Evolutionary conservation across 2,888 invertebrate genomes (phyloP).

Genomic region (Taenaris catops): DNA sequence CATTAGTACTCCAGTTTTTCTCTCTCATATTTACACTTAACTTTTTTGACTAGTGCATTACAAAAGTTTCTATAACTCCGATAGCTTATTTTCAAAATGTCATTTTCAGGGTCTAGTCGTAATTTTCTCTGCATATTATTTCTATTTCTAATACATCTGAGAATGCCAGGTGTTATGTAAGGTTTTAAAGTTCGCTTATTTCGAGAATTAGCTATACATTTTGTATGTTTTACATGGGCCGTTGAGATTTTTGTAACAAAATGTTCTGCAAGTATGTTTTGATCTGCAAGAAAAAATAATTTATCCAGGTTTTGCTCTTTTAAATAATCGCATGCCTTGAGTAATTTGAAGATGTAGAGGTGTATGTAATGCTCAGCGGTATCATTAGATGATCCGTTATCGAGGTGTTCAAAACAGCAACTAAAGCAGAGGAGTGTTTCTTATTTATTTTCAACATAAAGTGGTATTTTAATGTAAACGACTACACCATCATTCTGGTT

Average conservation of each 20-base stretch:
- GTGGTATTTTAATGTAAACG: neutral
- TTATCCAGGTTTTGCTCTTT: neutral
- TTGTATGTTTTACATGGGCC: neutral
- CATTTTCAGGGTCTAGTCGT: neutral
- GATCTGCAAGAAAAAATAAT: neutral
- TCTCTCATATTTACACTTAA: slow-evolving; percentile 1
- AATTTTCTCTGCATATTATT: slow-evolving; percentile 1
- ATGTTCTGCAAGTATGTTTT: neutral
- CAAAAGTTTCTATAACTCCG: neutral
- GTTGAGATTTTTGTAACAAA: neutral
- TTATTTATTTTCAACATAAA: slow-evolving; percentile 3
- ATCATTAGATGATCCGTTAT: slow-evolving; percentile 4
- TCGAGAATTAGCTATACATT: neutral
- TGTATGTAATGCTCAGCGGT: neutral
- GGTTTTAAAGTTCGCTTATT: slow-evolving; percentile 4
- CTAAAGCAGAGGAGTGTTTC: neutral
- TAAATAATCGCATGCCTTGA: neutral
- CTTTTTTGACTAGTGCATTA: slow-evolving; percentile 1
- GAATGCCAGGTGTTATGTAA: slow-evolving; percentile 7
- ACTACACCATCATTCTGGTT: slow-evolving; percentile 3
- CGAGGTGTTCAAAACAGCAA: slow-evolving; percentile 1
- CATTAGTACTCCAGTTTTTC: neutral
- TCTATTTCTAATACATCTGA: slow-evolving; percentile 24
- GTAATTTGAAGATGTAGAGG: slow-evolving; percentile 1
- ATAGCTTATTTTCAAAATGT: slow-evolving; percentile 1